Conservation (phyloP, 2,113 vertebrate genomes). For the Regulus satrapa region DNA sequence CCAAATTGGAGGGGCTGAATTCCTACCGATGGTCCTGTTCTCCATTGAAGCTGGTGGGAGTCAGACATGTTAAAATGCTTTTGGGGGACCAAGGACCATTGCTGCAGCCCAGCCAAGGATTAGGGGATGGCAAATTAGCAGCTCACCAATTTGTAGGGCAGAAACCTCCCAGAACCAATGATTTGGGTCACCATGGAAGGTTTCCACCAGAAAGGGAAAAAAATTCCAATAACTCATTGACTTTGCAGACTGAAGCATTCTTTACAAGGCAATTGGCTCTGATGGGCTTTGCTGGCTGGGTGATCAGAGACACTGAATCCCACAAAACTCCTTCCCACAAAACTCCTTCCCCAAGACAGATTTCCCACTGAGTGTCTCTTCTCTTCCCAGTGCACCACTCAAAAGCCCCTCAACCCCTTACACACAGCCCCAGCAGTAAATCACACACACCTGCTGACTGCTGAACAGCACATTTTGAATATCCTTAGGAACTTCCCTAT, state of each 20-base stretch:
- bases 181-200: background rate
- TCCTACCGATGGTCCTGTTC: accelerated
- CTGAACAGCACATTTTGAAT: background rate
- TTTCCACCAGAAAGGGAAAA: background rate
- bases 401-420: background rate
- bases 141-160: accelerated
- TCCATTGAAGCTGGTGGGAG: background rate
- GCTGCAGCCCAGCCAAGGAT: background rate
- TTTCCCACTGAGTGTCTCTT: background rate
- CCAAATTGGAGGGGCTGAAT: background rate
- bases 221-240: accelerated
- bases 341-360: background rate
- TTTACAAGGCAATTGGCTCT: accelerated
- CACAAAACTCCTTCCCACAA: background rate
- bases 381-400: background rate
- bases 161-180: accelerated
- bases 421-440: background rate
- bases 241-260: background rate
- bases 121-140: background rate
- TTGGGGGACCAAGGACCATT: background rate
- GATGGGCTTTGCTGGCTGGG: background rate
- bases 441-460: accelerated
- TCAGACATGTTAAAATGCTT: accelerated
- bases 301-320: background rate
- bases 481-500: background rate